A percentile compares a stretch with the other conserved stretches of the same genome.
These are phyloP conservation scores for Trichoplusia ni DNA, from an alignment of 1,140 invertebrate genomes.

Conservation along the genomic window DNA sequence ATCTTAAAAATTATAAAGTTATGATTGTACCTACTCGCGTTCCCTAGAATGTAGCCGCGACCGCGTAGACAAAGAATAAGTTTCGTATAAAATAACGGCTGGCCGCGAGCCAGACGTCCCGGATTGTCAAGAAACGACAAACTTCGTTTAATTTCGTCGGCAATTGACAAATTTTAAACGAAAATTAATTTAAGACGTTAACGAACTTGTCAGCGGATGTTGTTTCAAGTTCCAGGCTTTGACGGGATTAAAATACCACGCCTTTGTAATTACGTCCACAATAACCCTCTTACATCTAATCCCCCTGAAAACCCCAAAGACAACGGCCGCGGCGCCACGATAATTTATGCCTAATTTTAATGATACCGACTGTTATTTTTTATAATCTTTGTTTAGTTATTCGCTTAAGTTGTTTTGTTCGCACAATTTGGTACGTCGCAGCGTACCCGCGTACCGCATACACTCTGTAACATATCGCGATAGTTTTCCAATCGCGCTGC, in stretches of 20 bases:
- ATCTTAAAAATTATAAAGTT: slow-evolving; percentile 16
- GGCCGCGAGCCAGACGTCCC: slow-evolving; percentile 46
- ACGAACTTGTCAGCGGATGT: slow-evolving; percentile 54
- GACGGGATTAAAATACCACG: slow-evolving; percentile 51
- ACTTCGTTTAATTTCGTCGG: slow-evolving; percentile 57
- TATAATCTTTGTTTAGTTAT: slow-evolving; percentile 24
- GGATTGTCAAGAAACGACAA: slow-evolving; percentile 50
- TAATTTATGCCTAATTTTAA: slow-evolving; percentile 17
- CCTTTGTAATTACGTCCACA: slow-evolving; percentile 51
- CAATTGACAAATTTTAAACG: slow-evolving; percentile 62
- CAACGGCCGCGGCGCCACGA: not conserved
- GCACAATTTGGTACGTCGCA: slow-evolving; percentile 25
- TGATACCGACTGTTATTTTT: slow-evolving; percentile 17
- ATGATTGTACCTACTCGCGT: not conserved
- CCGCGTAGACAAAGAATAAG: slow-evolving; percentile 32
- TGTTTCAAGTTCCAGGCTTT: slow-evolving; percentile 47
- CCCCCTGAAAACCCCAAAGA: slow-evolving; percentile 9
- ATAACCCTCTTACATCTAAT: slow-evolving; percentile 41
- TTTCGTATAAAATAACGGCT: slow-evolving; percentile 39
- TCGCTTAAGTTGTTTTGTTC: slow-evolving; percentile 27
- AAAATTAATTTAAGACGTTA: slow-evolving; percentile 63
- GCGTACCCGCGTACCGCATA: not conserved
- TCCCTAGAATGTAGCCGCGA: not conserved
- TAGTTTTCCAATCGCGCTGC: slow-evolving; percentile 18
- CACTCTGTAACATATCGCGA: not conserved